Base-by-base conservation (phyloP, 37 sponge, comb jelly and placozoan genomes). In the Eunapius fragilis region DNA sequence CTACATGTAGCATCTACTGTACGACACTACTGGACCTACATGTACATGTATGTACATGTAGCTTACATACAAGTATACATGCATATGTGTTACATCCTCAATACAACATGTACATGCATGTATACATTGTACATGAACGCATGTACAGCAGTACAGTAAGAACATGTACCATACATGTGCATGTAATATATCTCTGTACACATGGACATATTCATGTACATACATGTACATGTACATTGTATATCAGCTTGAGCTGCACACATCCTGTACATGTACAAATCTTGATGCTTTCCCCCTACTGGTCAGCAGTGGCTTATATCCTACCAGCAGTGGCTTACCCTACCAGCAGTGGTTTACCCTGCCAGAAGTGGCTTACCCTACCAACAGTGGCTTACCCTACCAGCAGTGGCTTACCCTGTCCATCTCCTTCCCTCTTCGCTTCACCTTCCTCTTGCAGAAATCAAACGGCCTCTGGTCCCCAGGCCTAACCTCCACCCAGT, bases 401-500 rank as follows among this genome's bases (percentile, higher is more conserved):
- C 94, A n/a, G n/a, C n/a, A n/a, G n/a, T n/a, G 25, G 36, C 84
- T 30, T 80, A 85, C 92, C 71, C 80, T 70, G 75, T 91, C 94
- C 28, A 91, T 75, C 14, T 82, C 80, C 80, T 89, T 88, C 68
- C 71, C 37, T 68, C 91, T 58, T 2, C 58, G 58, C 58, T 11
- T 58, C 58, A 17, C 17, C 74, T 47, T 71, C 26, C 31, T 77
- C n/a, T 81, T 80, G 72, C 73, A 80, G 84, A 92, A 97, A 68
- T 88, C 94, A 91, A 97, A 97, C 14, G 91, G 80, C 35, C 71
- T 67, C 75, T 95, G 91, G 24, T 71, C 89, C 31, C 92, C 96
- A 23, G 82, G 79, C 10, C 70, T 67, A 67, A 97, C 96, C 7
- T 76, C 72, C 70, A 75, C 71, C 98, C 98, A 97, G 69, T 89